A percentile compares a stretch with the other conserved stretches of the same genome.
phyloP scores from a whole-genome alignment of 2,888 invertebrate genomes.

The Patella depressa region DNA sequence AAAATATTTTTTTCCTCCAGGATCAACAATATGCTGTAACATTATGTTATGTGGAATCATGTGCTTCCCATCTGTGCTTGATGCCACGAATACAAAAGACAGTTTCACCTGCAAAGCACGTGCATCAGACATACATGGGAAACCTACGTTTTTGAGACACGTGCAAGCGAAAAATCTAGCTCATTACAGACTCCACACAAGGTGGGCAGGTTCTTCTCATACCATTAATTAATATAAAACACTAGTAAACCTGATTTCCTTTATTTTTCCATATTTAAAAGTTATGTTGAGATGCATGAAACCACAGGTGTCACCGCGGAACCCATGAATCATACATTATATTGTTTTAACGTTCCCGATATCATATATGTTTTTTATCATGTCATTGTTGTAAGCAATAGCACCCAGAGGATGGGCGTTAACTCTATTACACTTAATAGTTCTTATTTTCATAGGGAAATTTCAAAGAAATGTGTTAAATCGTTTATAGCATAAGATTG shows the following conservation, averaged over 20 bases:
- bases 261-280: not conserved
- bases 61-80: not conserved
- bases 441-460: too few relatives aligned
- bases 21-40: constrained; percentile 10
- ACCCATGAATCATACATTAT: too few relatives aligned
- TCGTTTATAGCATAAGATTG: too few relatives aligned
- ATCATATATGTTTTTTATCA: too few relatives aligned
- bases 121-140: constrained; percentile 11
- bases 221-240: constrained; percentile 9
- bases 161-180: not conserved
- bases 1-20: not conserved
- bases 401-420: too few relatives aligned
- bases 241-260: not conserved
- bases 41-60: constrained; percentile 10
- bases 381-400: too few relatives aligned
- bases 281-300: too few relatives aligned
- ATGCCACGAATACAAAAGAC: constrained; percentile 9
- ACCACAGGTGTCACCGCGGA: too few relatives aligned
- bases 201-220: constrained; percentile 2
- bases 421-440: too few relatives aligned
- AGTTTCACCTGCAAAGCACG: constrained; percentile 13
- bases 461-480: too few relatives aligned
- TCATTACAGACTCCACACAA: constrained; percentile 5
- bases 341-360: too few relatives aligned
- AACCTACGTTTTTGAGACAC: not conserved